Base-by-base conservation (phyloP, 1,140 invertebrate genomes). In the Drosophila malerkotliana region DNA sequence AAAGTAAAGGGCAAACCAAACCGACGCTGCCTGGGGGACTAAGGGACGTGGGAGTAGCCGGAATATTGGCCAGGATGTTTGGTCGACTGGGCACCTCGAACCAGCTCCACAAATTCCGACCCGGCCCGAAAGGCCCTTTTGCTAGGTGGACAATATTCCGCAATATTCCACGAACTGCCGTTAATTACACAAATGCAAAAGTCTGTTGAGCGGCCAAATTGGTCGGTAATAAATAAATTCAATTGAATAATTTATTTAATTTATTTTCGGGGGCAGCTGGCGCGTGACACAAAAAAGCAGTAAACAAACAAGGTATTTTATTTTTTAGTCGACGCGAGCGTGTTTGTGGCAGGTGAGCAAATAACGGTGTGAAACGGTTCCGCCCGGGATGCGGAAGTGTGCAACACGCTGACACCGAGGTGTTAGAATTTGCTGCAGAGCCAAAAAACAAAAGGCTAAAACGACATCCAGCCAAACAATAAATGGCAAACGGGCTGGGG, bases 211-310 rank as follows among this genome's bases (percentile, higher is more conserved):
- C 77, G 44, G 37, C 64, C 77, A 90, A 90, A 90, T 88, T 90
- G 82, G 73, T 81, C 39, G 79, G 88, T 87, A 90, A 90, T 90
- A 90, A 90, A 90, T 90, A 90, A 90, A 90, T 90, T 76, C 77
- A 90, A 90, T 90, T 90, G 82, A 90, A 90, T 90, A 81, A 88
- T 90, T 90, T 84, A 90, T 90, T 90, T 88, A 90, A 90, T 90
- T 90, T 90, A 83, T 88, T 90, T 90, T 57, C 53, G 69, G 69
- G 52, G 37, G 49, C 82, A 64, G 78, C 66, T 47, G 60, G 54
- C 55, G 72, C 52, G 81, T 78, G 59, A 78, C 55, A 75, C 41
- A 71, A 82, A 73, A 82, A 74, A 61, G 48, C 64, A 79, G 77
- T 57, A 72, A 80, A 60, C 76, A 66, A 82, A 60, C 54, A 57